Evolutionary conservation across 2,888 invertebrate species (phyloP), one percentile per base, ranked within the genome.

Genomic region (Drosophila lacicola): DNA sequence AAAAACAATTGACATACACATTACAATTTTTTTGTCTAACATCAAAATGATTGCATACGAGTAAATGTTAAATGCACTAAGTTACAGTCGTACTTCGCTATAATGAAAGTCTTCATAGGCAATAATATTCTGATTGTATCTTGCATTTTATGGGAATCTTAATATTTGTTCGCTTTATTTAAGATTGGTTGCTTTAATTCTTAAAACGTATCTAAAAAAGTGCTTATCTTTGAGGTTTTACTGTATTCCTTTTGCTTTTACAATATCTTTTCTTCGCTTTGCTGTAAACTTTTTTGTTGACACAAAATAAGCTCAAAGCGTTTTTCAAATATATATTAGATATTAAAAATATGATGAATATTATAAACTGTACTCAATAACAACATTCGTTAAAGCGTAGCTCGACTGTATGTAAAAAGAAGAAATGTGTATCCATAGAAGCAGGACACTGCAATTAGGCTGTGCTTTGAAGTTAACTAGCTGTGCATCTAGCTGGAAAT

Each of bases 21-120:
- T 11, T 6, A 36, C 34, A 51, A 51, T 34, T 50, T 3, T 3
- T 36, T 42, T n/a, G 25, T 14, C n/a, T 34, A 47, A 51, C n/a
- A 55, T 53, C 55, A 41, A 53, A 34, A 14, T 51, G 63, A 71
- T 55, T 55, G 64, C 49, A 57, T 9, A n/a, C 17, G 14, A 19
- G 3, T 51, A 14, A 4, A 33, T 11, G 66, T 33, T 50, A 37
- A 37, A 37, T 14, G 51, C 34, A 33, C 36, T 33, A 17, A 4
- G 10, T 6, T 3, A 65, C 49, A 65, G 41, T 42, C 13, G 10
- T 10, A 13, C 25, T 19, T 19, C 13, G 25, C 33, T 41, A 39
- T n/a, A 39, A 39, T n/a, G 4, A n/a, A 49, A 33, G 9, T 17
- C 5, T 10, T 1, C 4, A 5, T 4, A 17, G 17, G 9, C 4